phyloP scores from a whole-genome alignment of 2,888 invertebrate species.

The Cerastis rubricosa region DNA sequence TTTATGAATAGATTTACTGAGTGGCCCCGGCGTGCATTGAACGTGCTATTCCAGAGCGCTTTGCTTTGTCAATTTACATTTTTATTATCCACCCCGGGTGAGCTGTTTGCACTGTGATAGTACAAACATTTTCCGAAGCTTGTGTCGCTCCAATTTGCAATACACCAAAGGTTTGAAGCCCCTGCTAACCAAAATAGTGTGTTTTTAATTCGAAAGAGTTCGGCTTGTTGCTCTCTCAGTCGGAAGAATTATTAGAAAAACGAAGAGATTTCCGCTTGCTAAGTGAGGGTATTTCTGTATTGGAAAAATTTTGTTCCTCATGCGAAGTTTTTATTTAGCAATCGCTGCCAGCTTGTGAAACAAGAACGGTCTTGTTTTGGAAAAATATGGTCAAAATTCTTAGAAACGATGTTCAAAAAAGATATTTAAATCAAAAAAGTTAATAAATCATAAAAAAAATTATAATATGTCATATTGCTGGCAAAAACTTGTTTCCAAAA shows the following conservation, averaged over 20 bases:
- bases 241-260: constrained; percentile 51
- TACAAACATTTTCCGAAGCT: constrained; percentile 65
- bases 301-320: constrained; percentile 24
- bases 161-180: constrained; percentile 43
- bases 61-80: constrained; percentile 79
- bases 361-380: background rate
- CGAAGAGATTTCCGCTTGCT: constrained; percentile 41
- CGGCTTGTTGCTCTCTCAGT: constrained; percentile 35
- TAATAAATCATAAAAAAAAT: no score
- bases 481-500: background rate
- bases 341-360: constrained; percentile 19
- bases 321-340: constrained; percentile 16
- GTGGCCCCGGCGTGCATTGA: constrained; percentile 60
- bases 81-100: constrained; percentile 73
- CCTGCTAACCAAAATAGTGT: constrained; percentile 50
- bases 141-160: constrained; percentile 61
- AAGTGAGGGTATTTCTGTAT: constrained; percentile 45
- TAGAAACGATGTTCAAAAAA: background rate
- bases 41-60: constrained; percentile 70
- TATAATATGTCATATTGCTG: background rate
- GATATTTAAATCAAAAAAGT: no score
- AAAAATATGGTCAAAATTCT: background rate
- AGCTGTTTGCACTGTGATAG: constrained; percentile 66
- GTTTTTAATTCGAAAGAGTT: constrained; percentile 50
- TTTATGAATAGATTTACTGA: constrained; percentile 79